Base-by-base conservation (phyloP, 2,888 invertebrate species). In the Rambutsinella grinnellia region DNA sequence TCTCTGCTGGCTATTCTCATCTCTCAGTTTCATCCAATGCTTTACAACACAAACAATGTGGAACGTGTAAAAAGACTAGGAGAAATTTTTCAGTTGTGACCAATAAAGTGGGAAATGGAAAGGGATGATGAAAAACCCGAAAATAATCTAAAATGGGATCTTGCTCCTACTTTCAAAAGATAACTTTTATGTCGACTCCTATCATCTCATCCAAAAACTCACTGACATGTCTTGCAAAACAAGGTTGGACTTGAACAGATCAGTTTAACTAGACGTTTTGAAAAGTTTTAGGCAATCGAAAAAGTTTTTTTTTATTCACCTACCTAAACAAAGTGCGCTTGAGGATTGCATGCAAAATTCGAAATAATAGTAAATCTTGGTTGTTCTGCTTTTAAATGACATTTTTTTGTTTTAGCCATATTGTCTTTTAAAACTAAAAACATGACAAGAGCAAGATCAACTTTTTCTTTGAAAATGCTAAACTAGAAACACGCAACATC, bases 91-190 rank as follows among this genome's bases (percentile, higher is more conserved):
- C 6, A 36, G 36, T 36, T 36, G 36, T 60, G 60, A 60, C 44
- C 44, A 60, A 23, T 21, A 60, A 60, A 60, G 46, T 13, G 27
- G n/a, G 10, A n/a, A 47, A 47, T 61, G 24, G 36, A 13, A 5
- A 26, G 24, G 46, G 61, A 26, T 17, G 26, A 46, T 46, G 47
- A 60, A 60, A 19, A 23, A 10, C 5, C 46, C 2, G 26, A 26
- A 8, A 61, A 61, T 27, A 61, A 61, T 61, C 61, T 61, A 61
- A 61, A 61, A 61, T 61, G 61, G 46, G 61, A 61, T 61, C 61
- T 61, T 21, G 24, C n/a, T 44, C 46, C 21, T 21, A 17, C 8
- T 17, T 5, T 21, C 2, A 61, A 26, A n/a, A 47, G 46, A 49
- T 24, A 49, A 49, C 61, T 61, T 49, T 17, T 24, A 21, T 56